Conservation (phyloP, 2,797 vertebrate genomes). For the Myiotriccus ornatus region DNA sequence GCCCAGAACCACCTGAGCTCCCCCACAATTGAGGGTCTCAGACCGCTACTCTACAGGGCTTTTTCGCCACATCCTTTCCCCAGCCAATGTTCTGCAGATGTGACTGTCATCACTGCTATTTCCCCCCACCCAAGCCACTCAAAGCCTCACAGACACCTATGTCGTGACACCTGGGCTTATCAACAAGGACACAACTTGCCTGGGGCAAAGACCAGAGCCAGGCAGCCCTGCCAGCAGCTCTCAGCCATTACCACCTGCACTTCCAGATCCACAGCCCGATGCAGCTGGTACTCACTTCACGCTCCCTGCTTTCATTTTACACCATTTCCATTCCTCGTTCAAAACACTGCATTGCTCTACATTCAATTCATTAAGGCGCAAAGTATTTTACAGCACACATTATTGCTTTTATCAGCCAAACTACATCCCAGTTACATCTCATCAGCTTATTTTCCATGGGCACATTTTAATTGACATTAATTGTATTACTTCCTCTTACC, state of each 20-base stretch:
- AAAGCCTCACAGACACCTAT: not conserved
- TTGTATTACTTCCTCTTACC: conserved; percentile 66
- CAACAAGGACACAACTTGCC: not conserved
- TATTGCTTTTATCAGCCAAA: conserved; percentile 68
- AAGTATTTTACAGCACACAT: conserved; percentile 55
- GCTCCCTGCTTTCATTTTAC: not conserved
- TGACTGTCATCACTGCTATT: accelerated
- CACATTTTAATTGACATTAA: conserved; percentile 69
- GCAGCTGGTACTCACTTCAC: not conserved
- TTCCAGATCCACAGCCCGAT: accelerated
- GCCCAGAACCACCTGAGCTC: too few species aligned
- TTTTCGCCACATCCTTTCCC: not conserved
- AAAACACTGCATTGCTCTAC: conserved; percentile 32
- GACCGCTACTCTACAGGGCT: accelerated
- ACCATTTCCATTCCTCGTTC: conserved; percentile 15
- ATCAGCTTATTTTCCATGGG: conserved; percentile 67
- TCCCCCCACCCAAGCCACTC: not conserved
- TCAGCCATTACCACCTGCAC: not conserved
- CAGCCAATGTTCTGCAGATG: accelerated
- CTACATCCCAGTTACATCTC: conserved; percentile 62
- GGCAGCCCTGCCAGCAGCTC: accelerated
- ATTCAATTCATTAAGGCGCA: conserved; percentile 51
- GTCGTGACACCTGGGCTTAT: accelerated
- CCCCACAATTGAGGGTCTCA: not conserved
- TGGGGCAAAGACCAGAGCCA: not conserved